These are phyloP conservation scores for Campylomormyrus tamandua DNA, from an alignment of 2,113 vertebrate species.

Conservation along the genomic window DNA sequence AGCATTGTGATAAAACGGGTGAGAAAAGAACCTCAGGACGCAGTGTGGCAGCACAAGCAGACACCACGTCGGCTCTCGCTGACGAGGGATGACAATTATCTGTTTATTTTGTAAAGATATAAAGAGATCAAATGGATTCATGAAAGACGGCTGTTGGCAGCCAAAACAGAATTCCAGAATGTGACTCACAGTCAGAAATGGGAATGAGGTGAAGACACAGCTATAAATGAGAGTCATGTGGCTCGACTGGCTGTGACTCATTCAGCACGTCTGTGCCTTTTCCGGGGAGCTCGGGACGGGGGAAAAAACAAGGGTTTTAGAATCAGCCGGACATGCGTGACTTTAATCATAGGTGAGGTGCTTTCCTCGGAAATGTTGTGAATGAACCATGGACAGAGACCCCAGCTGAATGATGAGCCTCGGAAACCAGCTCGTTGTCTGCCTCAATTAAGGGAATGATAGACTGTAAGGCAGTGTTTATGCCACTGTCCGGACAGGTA, in stretches of 20 bases:
- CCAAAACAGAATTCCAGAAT: not conserved
- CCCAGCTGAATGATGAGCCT: not conserved
- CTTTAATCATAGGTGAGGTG: not conserved
- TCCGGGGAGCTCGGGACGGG: not conserved
- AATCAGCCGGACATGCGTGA: not conserved
- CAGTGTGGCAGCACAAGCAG: not conserved
- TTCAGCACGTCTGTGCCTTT: not conserved
- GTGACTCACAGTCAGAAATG: not conserved
- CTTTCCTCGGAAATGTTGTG: not conserved
- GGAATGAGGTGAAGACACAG: not conserved
- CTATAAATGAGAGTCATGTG: not conserved
- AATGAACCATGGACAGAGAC: not conserved
- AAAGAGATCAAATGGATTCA: not conserved
- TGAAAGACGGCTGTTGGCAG: not conserved
- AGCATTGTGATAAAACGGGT: not conserved
- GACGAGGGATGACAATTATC: not conserved
- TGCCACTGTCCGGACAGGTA: not conserved
- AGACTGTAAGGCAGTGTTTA: not conserved
- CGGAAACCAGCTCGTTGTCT: not conserved
- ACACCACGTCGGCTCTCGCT: not conserved
- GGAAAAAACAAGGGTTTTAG: not conserved
- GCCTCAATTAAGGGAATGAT: not conserved
- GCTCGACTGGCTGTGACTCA: not conserved
- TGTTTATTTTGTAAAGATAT: conserved; percentile 4
- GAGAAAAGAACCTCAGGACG: not conserved